Evolutionary conservation across 2,797 vertebrate genomes (phyloP), one percentile per base, ranked within the genome.

Genomic region (Erpetoichthys calabaricus): DNA sequence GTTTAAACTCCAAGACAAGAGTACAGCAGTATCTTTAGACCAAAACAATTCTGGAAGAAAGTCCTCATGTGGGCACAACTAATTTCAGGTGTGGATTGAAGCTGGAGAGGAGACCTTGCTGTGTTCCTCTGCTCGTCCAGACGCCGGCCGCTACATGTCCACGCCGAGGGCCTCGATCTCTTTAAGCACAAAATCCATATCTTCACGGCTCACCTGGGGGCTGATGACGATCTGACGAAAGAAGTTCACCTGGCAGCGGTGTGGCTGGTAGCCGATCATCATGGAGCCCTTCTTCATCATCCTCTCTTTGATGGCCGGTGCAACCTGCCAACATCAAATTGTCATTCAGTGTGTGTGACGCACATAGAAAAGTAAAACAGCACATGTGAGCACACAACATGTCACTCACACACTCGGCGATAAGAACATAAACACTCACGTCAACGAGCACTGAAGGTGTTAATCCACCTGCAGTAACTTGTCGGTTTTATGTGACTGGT

Each of bases 211-310:
- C 57, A 84, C 83, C 57, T 85, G 82, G 0, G 88, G 87, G 58
- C 79, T 89, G 75, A 93, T 91, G 57, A 87, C 60, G 58, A 91
- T 77, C 68, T 89, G 87, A 57, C 89, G 87, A 74, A 92, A 91
- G 66, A 91, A 91, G 77, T 90, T 92, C 62, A 83, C 76, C 60
- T 86, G 87, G 65, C 74, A 82, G 1, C 57, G 58, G 25, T 89
- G 88, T 4, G 84, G 75, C 67, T 92, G 89, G 71, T 89, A 90
- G 44, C 85, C 75, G 56, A 89, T 63, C 90, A 89, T 89, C 80
- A 90, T 75, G 56, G 83, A 86, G 52, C 88, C 86, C 25, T 75
- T 84, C 77, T 85, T 91, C 84, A 91, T 85, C 89, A 91, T 89
- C 10, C 79, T 79, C 70, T 89, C 87, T 65, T 93, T 94, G 60